A percentile compares a stretch with the other conserved stretches of the same genome.
Evolutionary conservation across 2,113 vertebrate genomes (phyloP).

Genomic region (Ellobius talpinus): DNA sequence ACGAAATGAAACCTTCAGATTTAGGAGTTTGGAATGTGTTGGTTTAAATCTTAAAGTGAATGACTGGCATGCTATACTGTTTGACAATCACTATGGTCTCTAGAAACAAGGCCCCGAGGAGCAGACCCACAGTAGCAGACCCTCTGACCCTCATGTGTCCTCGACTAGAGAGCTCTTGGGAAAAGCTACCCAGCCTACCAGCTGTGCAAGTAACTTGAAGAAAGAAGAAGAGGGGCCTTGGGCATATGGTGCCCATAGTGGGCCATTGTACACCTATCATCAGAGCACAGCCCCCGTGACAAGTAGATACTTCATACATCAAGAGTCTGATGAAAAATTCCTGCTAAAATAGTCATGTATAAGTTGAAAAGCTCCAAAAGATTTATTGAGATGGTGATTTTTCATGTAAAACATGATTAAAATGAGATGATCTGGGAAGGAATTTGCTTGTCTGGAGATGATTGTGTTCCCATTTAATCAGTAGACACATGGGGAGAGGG

Average conservation of each 20-base stretch:
- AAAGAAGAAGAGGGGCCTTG: slow-evolving; percentile 52
- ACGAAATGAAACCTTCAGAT: background rate
- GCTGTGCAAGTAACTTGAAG: slow-evolving; percentile 60
- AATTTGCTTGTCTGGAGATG: background rate
- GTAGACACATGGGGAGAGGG: background rate
- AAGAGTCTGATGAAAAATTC: slow-evolving; percentile 59
- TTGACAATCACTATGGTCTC: slow-evolving; percentile 73
- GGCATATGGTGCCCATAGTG: slow-evolving; percentile 63
- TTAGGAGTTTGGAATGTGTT: slow-evolving; percentile 51
- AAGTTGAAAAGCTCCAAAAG: background rate
- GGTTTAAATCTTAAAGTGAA: background rate
- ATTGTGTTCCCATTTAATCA: background rate
- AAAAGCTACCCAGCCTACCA: background rate
- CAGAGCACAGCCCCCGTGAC: background rate
- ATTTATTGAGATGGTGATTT: background rate
- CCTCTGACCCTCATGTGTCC: slow-evolving; percentile 49
- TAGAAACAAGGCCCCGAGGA: slow-evolving; percentile 67
- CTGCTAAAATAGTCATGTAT: slow-evolving; percentile 1
- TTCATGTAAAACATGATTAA: slow-evolving; percentile 15
- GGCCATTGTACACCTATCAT: background rate
- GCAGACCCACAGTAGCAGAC: slow-evolving; percentile 41
- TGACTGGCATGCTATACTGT: slow-evolving; percentile 8
- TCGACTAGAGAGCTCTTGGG: slow-evolving; percentile 48
- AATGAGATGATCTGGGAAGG: background rate
- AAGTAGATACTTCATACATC: background rate